These are phyloP conservation scores for Scartelaos histophorus DNA, from an alignment of 2,113 vertebrate genomes.

Conservation along the genomic window DNA sequence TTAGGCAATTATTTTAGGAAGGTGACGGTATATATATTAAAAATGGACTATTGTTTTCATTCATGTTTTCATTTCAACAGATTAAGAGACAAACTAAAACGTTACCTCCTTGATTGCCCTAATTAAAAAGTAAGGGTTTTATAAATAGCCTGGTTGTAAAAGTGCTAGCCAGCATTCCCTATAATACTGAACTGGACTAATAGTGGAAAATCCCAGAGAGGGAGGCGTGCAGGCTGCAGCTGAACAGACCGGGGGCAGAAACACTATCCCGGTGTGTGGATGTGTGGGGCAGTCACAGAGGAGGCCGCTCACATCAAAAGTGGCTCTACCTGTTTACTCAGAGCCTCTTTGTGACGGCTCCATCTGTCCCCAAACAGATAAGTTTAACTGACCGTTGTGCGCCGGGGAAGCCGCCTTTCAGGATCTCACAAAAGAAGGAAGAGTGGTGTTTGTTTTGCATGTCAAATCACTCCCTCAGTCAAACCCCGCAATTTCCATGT, in stretches of 20 bases:
- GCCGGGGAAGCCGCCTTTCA: constrained; percentile 15
- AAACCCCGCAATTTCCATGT: constrained; percentile 57
- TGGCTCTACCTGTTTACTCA: constrained; percentile 17
- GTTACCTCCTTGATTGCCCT: not conserved
- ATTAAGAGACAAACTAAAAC: not conserved
- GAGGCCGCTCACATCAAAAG: constrained; percentile 8
- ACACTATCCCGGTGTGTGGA: constrained; percentile 43
- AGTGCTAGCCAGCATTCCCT: constrained; percentile 4
- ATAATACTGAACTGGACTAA: constrained; percentile 26
- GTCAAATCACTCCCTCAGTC: constrained; percentile 51
- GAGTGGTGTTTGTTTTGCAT: constrained; percentile 56
- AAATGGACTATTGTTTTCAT: not conserved
- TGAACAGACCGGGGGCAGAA: constrained; percentile 54
- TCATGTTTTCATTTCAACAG: not conserved
- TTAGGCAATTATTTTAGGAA: no score
- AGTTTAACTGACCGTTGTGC: constrained; percentile 3
- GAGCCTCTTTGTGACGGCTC: not conserved
- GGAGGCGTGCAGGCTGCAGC: constrained; percentile 7
- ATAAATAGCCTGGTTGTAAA: not conserved
- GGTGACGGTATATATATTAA: not conserved
- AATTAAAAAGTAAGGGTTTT: not conserved
- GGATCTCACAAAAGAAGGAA: constrained; percentile 56
- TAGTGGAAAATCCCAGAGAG: not conserved
- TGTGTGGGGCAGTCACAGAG: constrained; percentile 15
- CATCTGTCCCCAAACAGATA: not conserved